These are phyloP conservation scores for Dendroctonus ponderosae DNA, from an alignment of 1,140 invertebrate species.

Conservation along the genomic window DNA sequence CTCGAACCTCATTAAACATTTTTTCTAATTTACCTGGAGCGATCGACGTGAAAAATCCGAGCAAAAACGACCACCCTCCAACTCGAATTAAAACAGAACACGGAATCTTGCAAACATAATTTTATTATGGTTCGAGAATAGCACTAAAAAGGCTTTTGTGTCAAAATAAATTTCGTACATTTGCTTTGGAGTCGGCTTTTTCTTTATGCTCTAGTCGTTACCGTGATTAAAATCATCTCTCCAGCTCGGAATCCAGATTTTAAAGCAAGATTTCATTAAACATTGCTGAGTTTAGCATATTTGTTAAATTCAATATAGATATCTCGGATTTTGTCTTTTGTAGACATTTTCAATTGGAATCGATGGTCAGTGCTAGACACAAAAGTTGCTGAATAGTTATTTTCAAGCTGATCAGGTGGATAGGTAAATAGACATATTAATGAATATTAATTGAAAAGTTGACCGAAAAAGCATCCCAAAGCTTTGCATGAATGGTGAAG, in stretches of 20 bases:
- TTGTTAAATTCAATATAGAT: conserved; percentile 26
- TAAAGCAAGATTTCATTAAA: conserved; percentile 29
- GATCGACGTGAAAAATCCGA: background rate
- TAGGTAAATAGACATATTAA: too few relatives aligned
- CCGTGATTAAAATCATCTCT: conserved; percentile 29
- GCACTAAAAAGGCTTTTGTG: conserved; percentile 27
- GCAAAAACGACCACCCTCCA: background rate
- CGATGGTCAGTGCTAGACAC: background rate
- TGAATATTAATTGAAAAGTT: too few relatives aligned
- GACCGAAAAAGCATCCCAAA: too few relatives aligned
- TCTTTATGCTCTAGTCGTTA: conserved; percentile 22
- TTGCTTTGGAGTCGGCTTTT: conserved; percentile 26
- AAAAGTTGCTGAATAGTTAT: too few relatives aligned
- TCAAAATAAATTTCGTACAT: conserved; percentile 28
- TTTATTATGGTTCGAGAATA: conserved; percentile 26
- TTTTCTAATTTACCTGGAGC: conserved; percentile 2
- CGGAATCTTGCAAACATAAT: conserved; percentile 26
- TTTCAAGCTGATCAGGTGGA: too few relatives aligned
- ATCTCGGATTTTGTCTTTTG: conserved; percentile 5
- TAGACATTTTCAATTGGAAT: background rate
- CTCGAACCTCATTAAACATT: too few relatives aligned
- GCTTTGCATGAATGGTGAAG: too few relatives aligned
- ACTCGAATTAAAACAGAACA: conserved; percentile 12
- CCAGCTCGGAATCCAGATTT: conserved; percentile 14
- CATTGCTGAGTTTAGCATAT: conserved; percentile 24